Evolutionary conservation across 2,888 invertebrate species (phyloP).

Genomic region (Cerceris ruficornis): DNA sequence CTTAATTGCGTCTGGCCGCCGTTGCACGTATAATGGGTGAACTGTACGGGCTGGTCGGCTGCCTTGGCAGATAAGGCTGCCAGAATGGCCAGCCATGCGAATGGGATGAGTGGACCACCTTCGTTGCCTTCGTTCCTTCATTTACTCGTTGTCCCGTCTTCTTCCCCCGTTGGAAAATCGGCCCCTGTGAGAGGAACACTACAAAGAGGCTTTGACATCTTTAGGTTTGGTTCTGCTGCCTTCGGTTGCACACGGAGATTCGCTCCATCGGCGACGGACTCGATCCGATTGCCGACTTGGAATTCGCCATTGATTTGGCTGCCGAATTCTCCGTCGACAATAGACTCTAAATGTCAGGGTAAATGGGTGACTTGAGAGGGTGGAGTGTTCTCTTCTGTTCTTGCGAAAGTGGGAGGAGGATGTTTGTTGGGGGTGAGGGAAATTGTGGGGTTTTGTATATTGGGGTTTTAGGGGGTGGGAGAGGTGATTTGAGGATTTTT

Average conservation of each 20-base stretch:
- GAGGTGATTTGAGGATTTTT: too few species aligned
- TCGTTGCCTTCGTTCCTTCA: slow-evolving; percentile 43
- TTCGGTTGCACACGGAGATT: slow-evolving; percentile 6
- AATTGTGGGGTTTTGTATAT: too few species aligned
- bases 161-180: slow-evolving; percentile 2
- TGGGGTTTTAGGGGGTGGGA: too few species aligned
- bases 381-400: too few species aligned
- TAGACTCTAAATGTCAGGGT: too few species aligned
- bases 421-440: too few species aligned
- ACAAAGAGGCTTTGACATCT: slow-evolving; percentile 1
- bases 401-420: too few species aligned
- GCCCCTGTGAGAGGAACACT: slow-evolving; percentile 12
- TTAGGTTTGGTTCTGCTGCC: slow-evolving; percentile 29
- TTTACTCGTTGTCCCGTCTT: slow-evolving; percentile 18
- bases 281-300: neutral
- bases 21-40: slow-evolving; percentile 60
- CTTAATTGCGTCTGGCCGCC: slow-evolving; percentile 65
- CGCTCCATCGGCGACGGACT: neutral
- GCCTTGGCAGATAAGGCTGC: slow-evolving; percentile 61
- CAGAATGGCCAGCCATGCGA: slow-evolving; percentile 35
- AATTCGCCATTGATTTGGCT: too few species aligned
- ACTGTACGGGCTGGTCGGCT: slow-evolving; percentile 32
- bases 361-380: too few species aligned
- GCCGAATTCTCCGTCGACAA: too few species aligned
- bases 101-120: slow-evolving; percentile 31